Evolutionary conservation across 2,113 vertebrate species (phyloP).

Genomic region (Bagarius yarrelli): DNA sequence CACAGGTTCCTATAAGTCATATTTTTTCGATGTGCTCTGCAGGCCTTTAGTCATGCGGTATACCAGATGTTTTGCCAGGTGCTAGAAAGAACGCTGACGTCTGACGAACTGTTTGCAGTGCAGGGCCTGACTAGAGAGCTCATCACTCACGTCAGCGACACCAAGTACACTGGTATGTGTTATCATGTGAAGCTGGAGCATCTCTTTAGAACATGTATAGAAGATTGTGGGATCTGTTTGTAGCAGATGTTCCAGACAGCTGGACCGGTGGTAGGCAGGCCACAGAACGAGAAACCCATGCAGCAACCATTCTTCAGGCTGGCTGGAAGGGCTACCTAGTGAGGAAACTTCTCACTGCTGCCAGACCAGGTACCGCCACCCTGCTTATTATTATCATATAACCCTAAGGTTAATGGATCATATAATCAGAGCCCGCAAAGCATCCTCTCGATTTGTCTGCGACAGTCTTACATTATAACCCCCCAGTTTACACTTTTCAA

Average conservation of each 20-base stretch:
- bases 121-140: constrained; percentile 72
- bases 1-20: not conserved
- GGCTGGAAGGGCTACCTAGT: constrained; percentile 56
- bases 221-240: constrained; percentile 5
- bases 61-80: constrained; percentile 74
- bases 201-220: not conserved
- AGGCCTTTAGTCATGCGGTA: constrained; percentile 82
- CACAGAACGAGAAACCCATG: constrained; percentile 65
- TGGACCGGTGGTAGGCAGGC: constrained; percentile 62
- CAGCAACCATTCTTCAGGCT: constrained; percentile 70
- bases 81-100: constrained; percentile 62
- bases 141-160: constrained; percentile 21
- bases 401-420: constrained; percentile 37
- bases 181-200: constrained; percentile 2
- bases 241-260: constrained; percentile 45
- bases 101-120: constrained; percentile 75
- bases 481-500: constrained; percentile 60
- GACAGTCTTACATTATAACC: constrained; percentile 5
- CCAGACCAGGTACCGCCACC: constrained; percentile 63
- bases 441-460: not conserved
- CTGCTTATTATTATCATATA: not conserved
- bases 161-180: constrained; percentile 17
- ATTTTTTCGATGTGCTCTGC: constrained; percentile 41
- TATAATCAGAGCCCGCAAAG: constrained; percentile 11
- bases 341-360: constrained; percentile 62